Percentiles rank a stretch among this genome's conserved stretches.
phyloP scores from a whole-genome alignment of 2,797 vertebrate species.

The Perodicticus potto region DNA sequence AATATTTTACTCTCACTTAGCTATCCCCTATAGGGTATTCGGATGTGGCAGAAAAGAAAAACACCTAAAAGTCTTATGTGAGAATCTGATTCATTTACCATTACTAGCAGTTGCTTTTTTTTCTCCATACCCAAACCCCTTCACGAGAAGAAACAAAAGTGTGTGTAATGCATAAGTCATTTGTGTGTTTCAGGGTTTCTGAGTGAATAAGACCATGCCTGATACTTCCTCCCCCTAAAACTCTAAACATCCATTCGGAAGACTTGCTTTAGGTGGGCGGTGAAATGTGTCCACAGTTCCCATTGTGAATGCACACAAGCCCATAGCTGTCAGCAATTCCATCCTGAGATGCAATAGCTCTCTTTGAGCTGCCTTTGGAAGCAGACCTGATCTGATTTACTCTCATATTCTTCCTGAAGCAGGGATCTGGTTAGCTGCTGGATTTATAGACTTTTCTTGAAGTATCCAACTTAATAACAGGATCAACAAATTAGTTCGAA shows the following conservation, averaged over 20 bases:
- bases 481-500: conserved; percentile 11
- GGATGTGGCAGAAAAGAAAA: conserved; percentile 46
- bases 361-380: background rate
- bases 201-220: background rate
- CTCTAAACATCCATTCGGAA: background rate
- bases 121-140: rapidly evolving
- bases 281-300: background rate
- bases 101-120: background rate
- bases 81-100: background rate
- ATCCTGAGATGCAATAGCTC: background rate
- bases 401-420: conserved; percentile 25
- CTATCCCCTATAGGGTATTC: background rate
- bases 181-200: background rate
- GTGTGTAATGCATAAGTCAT: background rate
- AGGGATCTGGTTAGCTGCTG: conserved; percentile 56
- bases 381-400: background rate
- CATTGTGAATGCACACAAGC: background rate
- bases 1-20: conserved; percentile 44
- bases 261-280: background rate
- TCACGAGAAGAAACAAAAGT: background rate
- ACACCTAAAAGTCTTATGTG: background rate
- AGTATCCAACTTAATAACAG: background rate
- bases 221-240: background rate
- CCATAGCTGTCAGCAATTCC: background rate
- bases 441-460: conserved; percentile 30